Conservation (phyloP, 1,140 invertebrate species). For the Zophobas morio region DNA sequence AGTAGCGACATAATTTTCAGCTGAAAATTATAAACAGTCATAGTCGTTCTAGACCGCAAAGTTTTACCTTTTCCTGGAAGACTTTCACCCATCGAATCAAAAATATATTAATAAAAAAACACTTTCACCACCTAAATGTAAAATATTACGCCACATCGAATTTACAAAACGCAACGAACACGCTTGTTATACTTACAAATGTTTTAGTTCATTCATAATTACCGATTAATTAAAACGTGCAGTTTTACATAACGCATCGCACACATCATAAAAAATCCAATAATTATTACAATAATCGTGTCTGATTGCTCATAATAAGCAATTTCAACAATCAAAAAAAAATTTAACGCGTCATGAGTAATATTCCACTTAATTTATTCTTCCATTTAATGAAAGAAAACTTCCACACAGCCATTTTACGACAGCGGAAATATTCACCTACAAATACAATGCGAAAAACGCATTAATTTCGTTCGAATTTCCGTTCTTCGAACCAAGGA, state of each 20-base stretch:
- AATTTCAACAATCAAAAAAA: too few species aligned
- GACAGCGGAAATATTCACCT: too few species aligned
- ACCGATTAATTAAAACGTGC: neutral
- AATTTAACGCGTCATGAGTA: too few species aligned
- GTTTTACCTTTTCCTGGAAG: constrained; percentile 32
- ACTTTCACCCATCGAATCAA: constrained; percentile 24
- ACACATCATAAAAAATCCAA: too few species aligned
- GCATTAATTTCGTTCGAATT: too few species aligned
- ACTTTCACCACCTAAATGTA: constrained; percentile 4
- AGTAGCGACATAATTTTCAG: constrained; percentile 21
- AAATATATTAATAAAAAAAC: constrained; percentile 23
- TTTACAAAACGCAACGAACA: constrained; percentile 4
- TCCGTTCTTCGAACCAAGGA: too few species aligned
- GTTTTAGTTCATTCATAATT: neutral
- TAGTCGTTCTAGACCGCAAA: constrained; percentile 26
- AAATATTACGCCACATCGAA: constrained; percentile 11
- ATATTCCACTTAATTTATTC: too few species aligned
- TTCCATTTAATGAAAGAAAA: too few species aligned
- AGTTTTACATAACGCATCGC: neutral
- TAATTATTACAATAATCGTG: too few species aligned
- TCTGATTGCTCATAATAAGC: too few species aligned
- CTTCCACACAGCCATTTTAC: too few species aligned
- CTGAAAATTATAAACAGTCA: constrained; percentile 27
- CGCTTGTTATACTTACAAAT: neutral
- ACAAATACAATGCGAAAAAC: too few species aligned